phyloP scores from a whole-genome alignment of 2,113 vertebrate species.

The Butastur rufipennis region DNA sequence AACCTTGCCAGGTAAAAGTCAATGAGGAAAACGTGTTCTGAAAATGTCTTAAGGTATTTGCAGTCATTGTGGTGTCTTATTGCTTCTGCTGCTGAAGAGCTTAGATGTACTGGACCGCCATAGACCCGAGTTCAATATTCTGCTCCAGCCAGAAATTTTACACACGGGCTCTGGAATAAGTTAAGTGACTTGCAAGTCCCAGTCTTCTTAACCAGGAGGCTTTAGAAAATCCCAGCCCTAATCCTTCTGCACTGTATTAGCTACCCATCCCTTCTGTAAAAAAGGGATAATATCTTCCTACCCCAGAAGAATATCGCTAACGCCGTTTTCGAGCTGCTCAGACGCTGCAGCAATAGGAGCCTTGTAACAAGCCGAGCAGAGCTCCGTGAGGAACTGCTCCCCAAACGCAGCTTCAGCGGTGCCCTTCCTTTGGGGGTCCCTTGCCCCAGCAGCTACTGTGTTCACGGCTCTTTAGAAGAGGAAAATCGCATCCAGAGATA shows the following conservation, averaged over 20 bases:
- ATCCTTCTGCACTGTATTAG: not conserved
- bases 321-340: not conserved
- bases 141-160: not conserved
- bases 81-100: not conserved
- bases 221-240: slow-evolving; percentile 28
- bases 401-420: fast-evolving
- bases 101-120: fast-evolving
- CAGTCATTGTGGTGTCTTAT: fast-evolving
- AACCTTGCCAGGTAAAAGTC: not conserved
- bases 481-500: not conserved
- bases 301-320: not conserved
- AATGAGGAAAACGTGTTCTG: not conserved
- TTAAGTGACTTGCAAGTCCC: not conserved
- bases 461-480: not conserved
- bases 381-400: fast-evolving
- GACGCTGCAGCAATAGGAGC: fast-evolving
- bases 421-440: not conserved
- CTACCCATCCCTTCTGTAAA: not conserved
- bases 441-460: fast-evolving
- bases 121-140: fast-evolving
- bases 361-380: not conserved
- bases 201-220: not conserved
- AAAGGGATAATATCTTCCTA: not conserved
- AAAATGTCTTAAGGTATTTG: not conserved
- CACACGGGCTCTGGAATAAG: not conserved